These are phyloP conservation scores for Andinoacara biseriatus DNA, from an alignment of 2,113 vertebrate genomes.

Conservation along the genomic window DNA sequence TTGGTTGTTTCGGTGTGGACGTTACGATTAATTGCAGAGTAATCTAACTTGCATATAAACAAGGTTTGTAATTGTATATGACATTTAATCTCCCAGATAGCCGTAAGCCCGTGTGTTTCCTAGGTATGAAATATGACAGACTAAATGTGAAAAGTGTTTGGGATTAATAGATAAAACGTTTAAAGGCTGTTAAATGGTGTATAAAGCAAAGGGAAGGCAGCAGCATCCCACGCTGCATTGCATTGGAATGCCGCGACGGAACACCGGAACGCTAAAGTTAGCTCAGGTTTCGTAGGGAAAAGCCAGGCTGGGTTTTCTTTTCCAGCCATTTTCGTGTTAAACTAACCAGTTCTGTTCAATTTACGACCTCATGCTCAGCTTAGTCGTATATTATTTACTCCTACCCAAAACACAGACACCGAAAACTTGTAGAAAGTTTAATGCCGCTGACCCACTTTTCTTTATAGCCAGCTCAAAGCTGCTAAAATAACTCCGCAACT, in stretches of 20 bases:
- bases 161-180: not conserved
- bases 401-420: not conserved
- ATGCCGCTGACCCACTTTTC: not conserved
- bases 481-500: not conserved
- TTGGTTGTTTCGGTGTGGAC: not conserved
- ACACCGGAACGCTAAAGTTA: not conserved
- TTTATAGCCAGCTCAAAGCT: not conserved
- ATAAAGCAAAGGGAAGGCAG: not conserved
- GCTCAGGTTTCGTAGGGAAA: not conserved
- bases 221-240: conserved; percentile 38
- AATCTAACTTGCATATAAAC: not conserved
- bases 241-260: conserved; percentile 35
- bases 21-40: not conserved
- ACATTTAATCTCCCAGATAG: not conserved
- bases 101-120: not conserved
- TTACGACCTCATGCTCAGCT: not conserved
- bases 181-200: not conserved
- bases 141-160: not conserved
- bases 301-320: not conserved
- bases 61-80: not conserved
- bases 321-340: not conserved
- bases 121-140: not conserved
- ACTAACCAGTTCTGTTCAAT: not conserved
- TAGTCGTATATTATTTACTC: not conserved
- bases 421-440: not conserved